phyloP scores from a whole-genome alignment of 1,140 invertebrate species.

The Nephotettix cincticeps region DNA sequence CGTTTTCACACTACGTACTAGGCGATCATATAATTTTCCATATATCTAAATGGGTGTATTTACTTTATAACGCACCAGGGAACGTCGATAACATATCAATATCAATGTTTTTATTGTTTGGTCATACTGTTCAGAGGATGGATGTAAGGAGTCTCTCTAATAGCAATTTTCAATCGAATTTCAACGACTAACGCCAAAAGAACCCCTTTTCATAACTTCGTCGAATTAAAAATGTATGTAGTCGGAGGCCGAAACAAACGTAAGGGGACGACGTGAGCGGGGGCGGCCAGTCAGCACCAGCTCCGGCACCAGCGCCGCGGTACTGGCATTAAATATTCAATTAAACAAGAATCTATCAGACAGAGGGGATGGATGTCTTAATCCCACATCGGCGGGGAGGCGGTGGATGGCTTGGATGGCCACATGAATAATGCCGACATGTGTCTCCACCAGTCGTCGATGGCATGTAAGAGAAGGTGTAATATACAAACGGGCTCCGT shows the following conservation, averaged over 20 bases:
- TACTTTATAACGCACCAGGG: too few species aligned
- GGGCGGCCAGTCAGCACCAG: constrained; percentile 10
- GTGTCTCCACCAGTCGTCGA: too few species aligned
- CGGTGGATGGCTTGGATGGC: too few species aligned
- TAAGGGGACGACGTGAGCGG: background rate
- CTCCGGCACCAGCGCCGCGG: background rate
- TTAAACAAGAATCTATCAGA: constrained; percentile 58
- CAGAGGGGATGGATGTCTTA: constrained; percentile 37
- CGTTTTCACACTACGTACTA: too few species aligned
- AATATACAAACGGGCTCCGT: too few species aligned
- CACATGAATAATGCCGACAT: too few species aligned
- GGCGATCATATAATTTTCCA: too few species aligned
- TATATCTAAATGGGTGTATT: too few species aligned
- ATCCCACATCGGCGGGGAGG: constrained; percentile 41
- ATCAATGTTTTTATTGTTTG: too few species aligned
- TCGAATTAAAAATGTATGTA: background rate
- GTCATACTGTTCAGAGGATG: too few species aligned
- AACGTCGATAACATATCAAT: too few species aligned
- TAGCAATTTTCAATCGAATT: background rate
- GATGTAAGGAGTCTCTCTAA: background rate
- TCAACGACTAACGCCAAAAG: background rate
- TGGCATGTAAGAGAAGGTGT: too few species aligned
- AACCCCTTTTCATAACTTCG: constrained; percentile 2
- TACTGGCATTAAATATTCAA: constrained; percentile 53
- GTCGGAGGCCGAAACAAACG: background rate